Percentiles rank a stretch among this genome's conserved stretches.
phyloP scores from a whole-genome alignment of 1,140 invertebrate genomes.

The Zaprionus inermis region DNA sequence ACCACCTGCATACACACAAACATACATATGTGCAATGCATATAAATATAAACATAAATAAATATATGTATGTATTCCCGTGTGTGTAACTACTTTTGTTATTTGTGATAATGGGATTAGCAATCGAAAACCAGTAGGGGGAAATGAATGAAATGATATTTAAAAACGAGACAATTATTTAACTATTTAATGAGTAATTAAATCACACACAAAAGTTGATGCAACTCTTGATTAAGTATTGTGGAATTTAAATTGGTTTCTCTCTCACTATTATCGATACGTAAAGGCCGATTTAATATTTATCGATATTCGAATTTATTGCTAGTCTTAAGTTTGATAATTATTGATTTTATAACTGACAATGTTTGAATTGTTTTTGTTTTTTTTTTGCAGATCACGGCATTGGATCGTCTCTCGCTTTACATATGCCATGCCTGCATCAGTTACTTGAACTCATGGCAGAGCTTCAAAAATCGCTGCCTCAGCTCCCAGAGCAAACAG shows the following conservation, averaged over 20 bases:
- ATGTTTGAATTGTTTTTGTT: background rate
- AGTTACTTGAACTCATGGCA: conserved; percentile 84
- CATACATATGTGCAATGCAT: background rate
- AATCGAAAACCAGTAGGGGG: background rate
- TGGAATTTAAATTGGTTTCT: background rate
- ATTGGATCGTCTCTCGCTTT: conserved; percentile 73
- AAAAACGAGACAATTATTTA: background rate
- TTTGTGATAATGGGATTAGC: conserved; percentile 1
- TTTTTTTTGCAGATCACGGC: conserved; percentile 63
- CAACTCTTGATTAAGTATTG: background rate
- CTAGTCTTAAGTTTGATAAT: background rate
- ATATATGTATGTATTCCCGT: background rate
- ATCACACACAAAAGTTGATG: background rate
- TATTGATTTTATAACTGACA: background rate
- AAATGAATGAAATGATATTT: background rate
- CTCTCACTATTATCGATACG: background rate
- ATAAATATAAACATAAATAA: background rate
- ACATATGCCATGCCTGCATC: conserved; percentile 83
- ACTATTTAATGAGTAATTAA: background rate
- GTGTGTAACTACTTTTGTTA: background rate
- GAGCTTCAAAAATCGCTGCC: conserved; percentile 83
- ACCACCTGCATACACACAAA: conserved; percentile 9
- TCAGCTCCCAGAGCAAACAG: conserved; percentile 78
- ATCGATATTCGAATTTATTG: background rate
- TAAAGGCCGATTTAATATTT: background rate